Percentiles rank a stretch among this genome's conserved stretches.
Evolutionary conservation across 1,140 invertebrate genomes (phyloP).

Genomic region (Monomorium pharaonis): DNA sequence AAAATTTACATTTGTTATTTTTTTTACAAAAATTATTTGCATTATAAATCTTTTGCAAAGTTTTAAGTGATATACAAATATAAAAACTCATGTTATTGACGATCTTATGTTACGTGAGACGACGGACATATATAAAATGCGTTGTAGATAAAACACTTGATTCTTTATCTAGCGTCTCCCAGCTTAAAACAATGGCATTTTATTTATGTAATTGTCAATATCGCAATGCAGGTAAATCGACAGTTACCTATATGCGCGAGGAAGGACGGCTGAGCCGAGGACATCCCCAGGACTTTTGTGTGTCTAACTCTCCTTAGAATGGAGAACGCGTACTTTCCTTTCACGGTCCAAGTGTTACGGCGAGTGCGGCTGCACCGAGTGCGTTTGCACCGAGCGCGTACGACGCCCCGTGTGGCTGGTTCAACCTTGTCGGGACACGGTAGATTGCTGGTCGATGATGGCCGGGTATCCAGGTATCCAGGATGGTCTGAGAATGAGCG

Average conservation of each 20-base stretch:
- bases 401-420: neutral
- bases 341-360: constrained; percentile 20
- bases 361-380: constrained; percentile 57
- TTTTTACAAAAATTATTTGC: neutral
- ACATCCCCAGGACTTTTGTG: constrained; percentile 12
- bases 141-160: neutral
- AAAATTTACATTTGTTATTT: neutral
- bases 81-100: neutral
- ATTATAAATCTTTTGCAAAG: neutral
- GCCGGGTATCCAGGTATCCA: constrained; percentile 4
- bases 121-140: neutral
- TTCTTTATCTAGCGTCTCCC: neutral
- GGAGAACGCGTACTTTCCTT: constrained; percentile 18
- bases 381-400: neutral
- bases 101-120: neutral
- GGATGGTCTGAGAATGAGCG: neutral
- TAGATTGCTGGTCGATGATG: neutral
- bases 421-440: neutral
- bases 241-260: neutral
- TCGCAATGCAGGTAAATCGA: neutral
- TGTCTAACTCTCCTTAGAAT: neutral
- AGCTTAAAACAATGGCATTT: neutral
- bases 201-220: neutral
- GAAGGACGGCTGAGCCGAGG: neutral
- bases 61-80: neutral